Base-by-base conservation (phyloP, 2,888 invertebrate genomes). In the Apocheima hispidaria region DNA sequence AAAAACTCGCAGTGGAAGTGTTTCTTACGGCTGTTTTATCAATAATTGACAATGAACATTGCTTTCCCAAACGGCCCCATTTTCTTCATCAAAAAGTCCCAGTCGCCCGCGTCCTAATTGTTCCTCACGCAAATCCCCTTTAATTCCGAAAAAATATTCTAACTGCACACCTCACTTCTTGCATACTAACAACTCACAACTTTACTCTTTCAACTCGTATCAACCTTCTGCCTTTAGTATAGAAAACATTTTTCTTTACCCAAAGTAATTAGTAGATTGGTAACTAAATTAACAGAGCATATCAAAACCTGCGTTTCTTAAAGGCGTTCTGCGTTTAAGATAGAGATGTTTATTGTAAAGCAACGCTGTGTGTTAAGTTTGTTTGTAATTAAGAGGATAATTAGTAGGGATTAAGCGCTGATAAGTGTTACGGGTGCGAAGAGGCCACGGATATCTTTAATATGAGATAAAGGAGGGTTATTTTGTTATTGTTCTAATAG, bases 71-170 rank as follows among this genome's bases (percentile, higher is more conserved):
- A n/a, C 14, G 26, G 18, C 46, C 28, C 46, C 20, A 21, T 56
- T 43, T 35, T 33, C 41, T 20, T 10, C 14, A 21, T 23, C n/a
- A 26, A 38, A 40, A 40, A 33, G 5, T 65, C 33, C 3, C 21
- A 10, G 23, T 35, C 33, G 54, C 20, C 41, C 41, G 21, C 10
- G 6, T 16, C 36, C 46, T 51, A 51, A 40, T 30, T 40, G 51
- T 30, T 44, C 46, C 57, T 23, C 68, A 72, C 71, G 70, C 70
- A 74, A 75, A 71, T 69, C 69, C 73, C 73, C 69, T 78, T 74
- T 79, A 75, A 79, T 79, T 74, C 70, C 51, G 70, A 51, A 72
- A 77, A 81, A 79, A 81, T 80, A 81, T 79, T 71, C 68, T 69
- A 68, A 68, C 56, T 56, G 65, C 59, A 58, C 52, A 48, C 69